Base-by-base conservation (phyloP, 2,113 vertebrate genomes). In the Pantherophis guttatus region DNA sequence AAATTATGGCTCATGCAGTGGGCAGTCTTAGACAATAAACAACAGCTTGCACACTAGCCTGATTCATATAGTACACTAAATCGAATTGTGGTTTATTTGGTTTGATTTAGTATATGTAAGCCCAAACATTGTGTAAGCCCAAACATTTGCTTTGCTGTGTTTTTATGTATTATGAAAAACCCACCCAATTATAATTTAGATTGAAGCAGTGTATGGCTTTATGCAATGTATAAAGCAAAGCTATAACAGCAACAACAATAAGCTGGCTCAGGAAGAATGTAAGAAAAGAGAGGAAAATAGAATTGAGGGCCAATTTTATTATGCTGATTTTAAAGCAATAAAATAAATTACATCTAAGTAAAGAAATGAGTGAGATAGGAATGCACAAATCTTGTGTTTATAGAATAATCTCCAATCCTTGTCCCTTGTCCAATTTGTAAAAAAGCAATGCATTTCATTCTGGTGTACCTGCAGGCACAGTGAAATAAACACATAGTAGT, bases 1-100 rank as follows among this genome's bases (percentile, higher is more conserved):
- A 93, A 96, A 58, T 26, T 62, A n/a, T 52, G 94, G 86, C 92
- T 50, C 2, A 93, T 94, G 95, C 21, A 91, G 21, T 70, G 75
- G 23, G 92, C 94, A 92, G 5, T 13, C 86, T 81, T n/a, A 48
- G 88, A 59, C 91, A 96, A 87, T 10, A 8, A 92, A 95, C 58
- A 7, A 0, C 8, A 94, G 15, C 5, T 8, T 11, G 91, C 3
- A 91, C 86, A n/a, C n/a, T 81, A 39, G 17, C 17, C 33, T 81
- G 17, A 17, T 44, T 81, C 17, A 44, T 81, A 81, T 44, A 10
- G 75, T 44, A 44, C 75, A 81, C 33, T 44, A 44, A 81, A 44
- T 81, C 33, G 21, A 81, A 81, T 39, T 81, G 29, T 39, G 33
- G 33, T 81, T 81, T 81, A 81, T 81, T 81, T 8, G 8, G 3